phyloP scores from a whole-genome alignment of 2,797 vertebrate species.

The Xenentodon cancila region DNA sequence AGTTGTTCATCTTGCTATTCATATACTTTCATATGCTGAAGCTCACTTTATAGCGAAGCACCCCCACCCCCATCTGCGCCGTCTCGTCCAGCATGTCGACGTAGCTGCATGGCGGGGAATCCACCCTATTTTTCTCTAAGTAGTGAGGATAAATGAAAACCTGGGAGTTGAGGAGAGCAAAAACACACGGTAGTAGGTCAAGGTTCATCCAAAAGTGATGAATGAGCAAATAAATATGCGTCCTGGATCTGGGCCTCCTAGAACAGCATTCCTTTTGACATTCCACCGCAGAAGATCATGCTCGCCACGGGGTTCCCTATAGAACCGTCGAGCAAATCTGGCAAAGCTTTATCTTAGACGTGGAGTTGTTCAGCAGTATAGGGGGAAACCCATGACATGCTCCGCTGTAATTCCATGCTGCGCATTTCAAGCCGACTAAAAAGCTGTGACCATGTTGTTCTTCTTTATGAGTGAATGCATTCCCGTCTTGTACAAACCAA shows the following conservation, averaged over 20 bases:
- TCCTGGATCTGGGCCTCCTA: slow-evolving; percentile 63
- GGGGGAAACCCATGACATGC: slow-evolving; percentile 48
- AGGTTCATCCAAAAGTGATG: slow-evolving; percentile 74
- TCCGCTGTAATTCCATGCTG: slow-evolving; percentile 53
- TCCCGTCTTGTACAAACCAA: slow-evolving; percentile 44
- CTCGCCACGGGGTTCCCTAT: slow-evolving; percentile 37
- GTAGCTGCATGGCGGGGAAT: slow-evolving; percentile 31
- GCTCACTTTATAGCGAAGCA: slow-evolving; percentile 28
- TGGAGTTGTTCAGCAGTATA: slow-evolving; percentile 46
- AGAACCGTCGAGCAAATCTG: slow-evolving; percentile 13
- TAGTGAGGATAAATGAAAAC: slow-evolving; percentile 35
- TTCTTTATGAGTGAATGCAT: slow-evolving; percentile 19
- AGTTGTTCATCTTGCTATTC: slow-evolving; percentile 53
- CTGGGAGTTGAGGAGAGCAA: slow-evolving; percentile 50
- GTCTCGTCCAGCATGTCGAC: slow-evolving; percentile 38
- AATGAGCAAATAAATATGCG: slow-evolving; percentile 82
- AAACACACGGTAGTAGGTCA: slow-evolving; percentile 76
- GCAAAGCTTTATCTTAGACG: slow-evolving; percentile 30
- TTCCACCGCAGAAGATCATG: slow-evolving; percentile 63
- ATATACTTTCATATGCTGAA: slow-evolving; percentile 40
- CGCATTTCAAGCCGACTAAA: slow-evolving; percentile 50
- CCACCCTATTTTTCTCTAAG: slow-evolving; percentile 30
- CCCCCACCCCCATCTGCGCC: slow-evolving; percentile 37
- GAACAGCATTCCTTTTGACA: slow-evolving; percentile 72
- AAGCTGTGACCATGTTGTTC: slow-evolving; percentile 33